Evolutionary conservation across 2,797 vertebrate genomes (phyloP).

Genomic region (Chiloscyllium punctatum): DNA sequence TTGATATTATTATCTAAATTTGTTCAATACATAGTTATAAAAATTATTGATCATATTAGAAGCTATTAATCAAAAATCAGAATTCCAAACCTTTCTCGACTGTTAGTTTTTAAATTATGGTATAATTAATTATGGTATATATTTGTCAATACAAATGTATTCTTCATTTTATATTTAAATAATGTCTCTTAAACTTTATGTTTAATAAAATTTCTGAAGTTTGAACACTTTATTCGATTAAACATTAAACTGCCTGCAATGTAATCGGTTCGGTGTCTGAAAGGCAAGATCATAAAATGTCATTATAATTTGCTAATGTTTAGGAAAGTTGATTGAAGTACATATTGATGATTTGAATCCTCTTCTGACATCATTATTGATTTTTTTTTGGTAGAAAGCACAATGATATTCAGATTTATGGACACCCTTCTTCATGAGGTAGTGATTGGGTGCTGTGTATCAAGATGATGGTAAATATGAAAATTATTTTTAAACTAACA

Average conservation of each 20-base stretch:
- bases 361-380: neutral
- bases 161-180: constrained; percentile 25
- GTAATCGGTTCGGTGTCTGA: neutral
- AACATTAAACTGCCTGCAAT: neutral
- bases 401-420: neutral
- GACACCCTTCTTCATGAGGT: neutral
- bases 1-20: neutral
- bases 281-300: constrained; percentile 27
- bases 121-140: neutral
- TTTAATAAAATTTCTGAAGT: constrained; percentile 11
- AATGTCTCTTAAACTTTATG: neutral
- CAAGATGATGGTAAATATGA: constrained; percentile 20
- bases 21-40: neutral
- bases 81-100: neutral
- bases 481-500: constrained; percentile 2
- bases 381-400: constrained; percentile 20
- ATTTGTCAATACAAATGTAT: neutral
- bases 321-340: neutral
- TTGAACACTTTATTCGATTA: constrained; percentile 7
- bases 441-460: neutral
- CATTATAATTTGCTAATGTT: constrained; percentile 21
- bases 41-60: neutral
- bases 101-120: neutral
- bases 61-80: neutral
- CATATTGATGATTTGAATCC: neutral